phyloP scores from a whole-genome alignment of 2,888 invertebrate species.

The Caradrina kadenii region DNA sequence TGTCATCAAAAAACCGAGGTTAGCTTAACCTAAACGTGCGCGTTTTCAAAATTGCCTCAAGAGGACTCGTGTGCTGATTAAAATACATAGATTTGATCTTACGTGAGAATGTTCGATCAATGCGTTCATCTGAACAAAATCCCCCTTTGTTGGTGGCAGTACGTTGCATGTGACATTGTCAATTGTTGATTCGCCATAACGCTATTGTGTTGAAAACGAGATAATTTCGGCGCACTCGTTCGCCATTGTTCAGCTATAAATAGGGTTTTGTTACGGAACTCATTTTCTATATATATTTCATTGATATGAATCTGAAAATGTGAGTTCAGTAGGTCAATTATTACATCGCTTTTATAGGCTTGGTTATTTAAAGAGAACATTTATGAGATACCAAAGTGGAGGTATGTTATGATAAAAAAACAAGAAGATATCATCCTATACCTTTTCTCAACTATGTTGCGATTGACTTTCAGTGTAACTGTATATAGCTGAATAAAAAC shows the following conservation, averaged over 20 bases:
- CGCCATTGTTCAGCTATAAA: conserved; percentile 64
- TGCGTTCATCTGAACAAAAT: conserved; percentile 60
- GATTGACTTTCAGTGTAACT: too few relatives aligned
- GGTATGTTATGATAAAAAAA: too few relatives aligned
- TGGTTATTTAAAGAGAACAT: neutral
- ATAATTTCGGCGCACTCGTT: conserved; percentile 71
- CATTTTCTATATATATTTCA: conserved; percentile 42
- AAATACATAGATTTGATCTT: conserved; percentile 78
- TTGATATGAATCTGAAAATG: conserved; percentile 38
- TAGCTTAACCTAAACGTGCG: conserved; percentile 67
- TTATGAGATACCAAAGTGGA: neutral
- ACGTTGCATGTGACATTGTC: conserved; percentile 71
- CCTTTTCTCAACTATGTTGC: too few relatives aligned
- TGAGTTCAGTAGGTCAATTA: conserved; percentile 43
- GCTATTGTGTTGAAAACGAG: conserved; percentile 74
- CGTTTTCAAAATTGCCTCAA: conserved; percentile 69
- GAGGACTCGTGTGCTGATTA: conserved; percentile 78
- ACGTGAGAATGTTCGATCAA: conserved; percentile 60
- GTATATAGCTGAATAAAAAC: too few relatives aligned
- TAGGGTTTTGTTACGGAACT: conserved; percentile 50
- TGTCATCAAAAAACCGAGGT: conserved; percentile 62
- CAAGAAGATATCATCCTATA: too few relatives aligned
- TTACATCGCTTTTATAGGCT: conserved; percentile 1
- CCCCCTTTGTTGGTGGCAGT: conserved; percentile 43
- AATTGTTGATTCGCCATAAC: conserved; percentile 74